Conservation (phyloP, 2,888 invertebrate species). For the Mesopsocus fuscifrons region DNA sequence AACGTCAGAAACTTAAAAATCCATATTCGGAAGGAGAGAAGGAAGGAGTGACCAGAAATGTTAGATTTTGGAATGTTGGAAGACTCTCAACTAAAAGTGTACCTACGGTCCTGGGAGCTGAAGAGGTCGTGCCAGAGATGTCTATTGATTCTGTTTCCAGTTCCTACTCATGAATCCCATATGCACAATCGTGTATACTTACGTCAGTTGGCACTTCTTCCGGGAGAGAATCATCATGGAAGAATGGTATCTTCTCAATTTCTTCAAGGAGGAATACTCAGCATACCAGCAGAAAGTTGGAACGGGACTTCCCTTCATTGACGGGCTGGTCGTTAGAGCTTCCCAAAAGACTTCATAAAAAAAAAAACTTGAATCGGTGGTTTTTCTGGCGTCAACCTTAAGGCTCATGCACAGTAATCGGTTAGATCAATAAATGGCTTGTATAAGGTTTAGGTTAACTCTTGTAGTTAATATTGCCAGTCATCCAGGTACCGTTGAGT, state of each 20-base stretch:
- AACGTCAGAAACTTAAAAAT: slow-evolving; percentile 8
- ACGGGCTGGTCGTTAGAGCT: slow-evolving; percentile 42
- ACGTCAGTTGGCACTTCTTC: slow-evolving; percentile 86
- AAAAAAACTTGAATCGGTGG: slow-evolving; percentile 1
- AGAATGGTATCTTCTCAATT: slow-evolving; percentile 72
- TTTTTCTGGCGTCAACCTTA: no score
- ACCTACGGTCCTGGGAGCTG: no score
- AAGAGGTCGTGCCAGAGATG: no score
- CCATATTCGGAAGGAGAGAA: no score
- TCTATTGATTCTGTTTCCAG: slow-evolving; percentile 38
- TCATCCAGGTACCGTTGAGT: no score
- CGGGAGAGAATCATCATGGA: slow-evolving; percentile 68
- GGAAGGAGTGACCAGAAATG: background rate
- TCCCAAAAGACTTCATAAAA: no score
- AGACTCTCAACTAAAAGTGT: no score
- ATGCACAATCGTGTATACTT: slow-evolving; percentile 58
- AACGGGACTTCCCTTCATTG: slow-evolving; percentile 76
- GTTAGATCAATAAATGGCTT: no score
- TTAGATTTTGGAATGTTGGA: no score
- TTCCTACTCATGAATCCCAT: slow-evolving; percentile 75
- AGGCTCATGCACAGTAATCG: no score
- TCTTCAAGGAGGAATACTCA: slow-evolving; percentile 78
- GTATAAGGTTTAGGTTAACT: no score
- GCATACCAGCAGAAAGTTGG: slow-evolving; percentile 67
- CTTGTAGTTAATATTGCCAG: no score